Percentiles rank a stretch among this genome's conserved stretches.
Evolutionary conservation across 2,888 invertebrate genomes (phyloP).

Genomic region (Lasioglossum morio): DNA sequence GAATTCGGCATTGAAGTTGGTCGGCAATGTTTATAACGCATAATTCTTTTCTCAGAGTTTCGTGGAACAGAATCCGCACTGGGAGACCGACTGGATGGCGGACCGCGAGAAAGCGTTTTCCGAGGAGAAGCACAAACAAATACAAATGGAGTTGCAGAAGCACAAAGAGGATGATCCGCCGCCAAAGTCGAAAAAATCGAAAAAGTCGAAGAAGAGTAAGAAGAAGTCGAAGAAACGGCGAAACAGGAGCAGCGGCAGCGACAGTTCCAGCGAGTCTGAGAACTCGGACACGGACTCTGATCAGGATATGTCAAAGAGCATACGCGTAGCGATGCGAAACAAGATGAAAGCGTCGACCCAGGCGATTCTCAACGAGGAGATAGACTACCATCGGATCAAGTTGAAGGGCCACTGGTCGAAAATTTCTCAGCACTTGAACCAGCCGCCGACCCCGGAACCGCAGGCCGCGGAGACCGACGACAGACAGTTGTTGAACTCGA

Average conservation of each 20-base stretch:
- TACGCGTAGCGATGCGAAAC: slow-evolving; percentile 89
- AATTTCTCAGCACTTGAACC: slow-evolving; percentile 74
- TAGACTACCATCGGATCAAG: slow-evolving; percentile 80
- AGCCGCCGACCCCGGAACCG: slow-evolving; percentile 71
- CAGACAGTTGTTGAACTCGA: slow-evolving; percentile 85
- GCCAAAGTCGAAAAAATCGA: slow-evolving; percentile 86
- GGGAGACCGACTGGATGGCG: slow-evolving; percentile 94
- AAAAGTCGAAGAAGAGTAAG: slow-evolving; percentile 86
- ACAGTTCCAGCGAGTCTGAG: slow-evolving; percentile 83
- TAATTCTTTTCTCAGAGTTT: slow-evolving; percentile 87
- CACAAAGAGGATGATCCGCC: slow-evolving; percentile 87
- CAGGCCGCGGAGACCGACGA: slow-evolving; percentile 83
- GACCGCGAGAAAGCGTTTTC: slow-evolving; percentile 90
- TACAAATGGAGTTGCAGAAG: slow-evolving; percentile 84
- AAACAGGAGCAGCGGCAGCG: slow-evolving; percentile 83
- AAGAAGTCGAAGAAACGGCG: slow-evolving; percentile 85
- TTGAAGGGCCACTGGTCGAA: slow-evolving; percentile 85
- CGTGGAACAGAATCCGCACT: slow-evolving; percentile 93
- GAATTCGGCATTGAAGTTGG: background rate
- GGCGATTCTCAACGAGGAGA: slow-evolving; percentile 84
- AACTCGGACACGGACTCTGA: slow-evolving; percentile 84
- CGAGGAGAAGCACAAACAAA: slow-evolving; percentile 83
- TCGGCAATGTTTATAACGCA: background rate
- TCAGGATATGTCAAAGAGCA: slow-evolving; percentile 87
- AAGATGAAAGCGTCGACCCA: slow-evolving; percentile 85